Percentiles rank a stretch among this genome's conserved stretches.
phyloP scores from a whole-genome alignment of 2,888 invertebrate genomes.

The Cerastoderma edule region DNA sequence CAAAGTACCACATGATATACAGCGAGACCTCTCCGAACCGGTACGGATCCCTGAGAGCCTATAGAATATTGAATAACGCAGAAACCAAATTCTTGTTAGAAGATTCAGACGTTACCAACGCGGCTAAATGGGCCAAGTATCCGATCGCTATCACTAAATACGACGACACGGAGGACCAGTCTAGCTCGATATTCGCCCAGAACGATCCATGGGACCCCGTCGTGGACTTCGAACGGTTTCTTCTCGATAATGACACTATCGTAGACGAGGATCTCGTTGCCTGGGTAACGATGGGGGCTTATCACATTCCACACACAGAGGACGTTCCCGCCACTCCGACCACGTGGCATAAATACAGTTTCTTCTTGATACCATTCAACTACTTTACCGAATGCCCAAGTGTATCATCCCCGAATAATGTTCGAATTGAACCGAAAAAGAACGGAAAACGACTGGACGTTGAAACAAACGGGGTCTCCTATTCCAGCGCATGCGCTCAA shows the following conservation, averaged over 20 bases:
- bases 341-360: conserved; percentile 64
- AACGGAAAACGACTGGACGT: conserved; percentile 48
- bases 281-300: conserved; percentile 78
- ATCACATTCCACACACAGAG: conserved; percentile 78
- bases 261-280: conserved; percentile 78
- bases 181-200: conserved; percentile 76
- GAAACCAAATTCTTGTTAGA: conserved; percentile 69
- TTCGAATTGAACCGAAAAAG: conserved; percentile 61
- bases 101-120: conserved; percentile 61
- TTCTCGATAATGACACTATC: conserved; percentile 76
- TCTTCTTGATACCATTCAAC: conserved; percentile 77
- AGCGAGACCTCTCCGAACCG: conserved; percentile 66
- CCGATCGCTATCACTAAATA: conserved; percentile 75
- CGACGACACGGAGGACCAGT: conserved; percentile 75
- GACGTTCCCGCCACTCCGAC: conserved; percentile 79
- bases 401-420: conserved; percentile 69
- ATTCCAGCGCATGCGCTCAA: conserved; percentile 58
- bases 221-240: conserved; percentile 74
- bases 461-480: conserved; percentile 66
- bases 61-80: conserved; percentile 67
- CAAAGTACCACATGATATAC: conserved; percentile 69
- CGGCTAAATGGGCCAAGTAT: conserved; percentile 75
- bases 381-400: conserved; percentile 78
- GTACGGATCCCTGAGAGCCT: conserved; percentile 69
- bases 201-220: conserved; percentile 77